Base-by-base conservation (phyloP, 2,888 invertebrate species). In the Dryocosmus kuriphilus region DNA sequence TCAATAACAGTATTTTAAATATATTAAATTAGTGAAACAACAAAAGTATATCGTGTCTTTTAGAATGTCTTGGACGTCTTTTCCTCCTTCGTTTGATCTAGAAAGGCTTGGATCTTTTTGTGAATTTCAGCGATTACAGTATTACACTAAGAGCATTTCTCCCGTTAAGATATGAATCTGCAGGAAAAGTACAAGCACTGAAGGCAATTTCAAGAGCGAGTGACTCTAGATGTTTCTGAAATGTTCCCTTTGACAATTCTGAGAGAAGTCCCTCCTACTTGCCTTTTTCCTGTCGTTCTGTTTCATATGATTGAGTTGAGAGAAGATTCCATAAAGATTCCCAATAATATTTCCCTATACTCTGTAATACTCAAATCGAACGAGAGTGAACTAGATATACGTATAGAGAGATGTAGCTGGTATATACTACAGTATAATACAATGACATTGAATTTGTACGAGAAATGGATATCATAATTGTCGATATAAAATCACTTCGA, bases 191-290 rank as follows among this genome's bases (percentile, higher is more conserved):
- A 73, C 80, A 80, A 76, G 78, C 75, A 77, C 78, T 71, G 77
- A 81, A 82, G 80, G 82, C 80, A 84, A 83, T 84, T 84, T 84
- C 80, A 81, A 80, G 83, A 81, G 77, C 78, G 82, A 79, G 81
- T 80, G 81, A 63, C 74, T 71, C 62, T n/a, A 74, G 71, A 77
- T 79, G 65, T 75, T 78, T 81, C 71, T 57, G 46, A 73, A 76
- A 77, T 65, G 75, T 77, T 80, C 77, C 77, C 83, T 83, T 82
- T 82, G 82, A 83, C 65, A 77, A 74, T 75, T 30, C 71, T 71
- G 51, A 7, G 30, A 71, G 51, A 51, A 71, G 71, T 71, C 51
- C 46, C 32, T 32, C 7, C n/a, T 71, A 71, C 71, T 30, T 51
- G 30, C 51, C n/a, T 71, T 51, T 51, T 55, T 71, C 14, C 30